phyloP scores from a whole-genome alignment of 2,888 invertebrate genomes.

The Campoplex nolae region DNA sequence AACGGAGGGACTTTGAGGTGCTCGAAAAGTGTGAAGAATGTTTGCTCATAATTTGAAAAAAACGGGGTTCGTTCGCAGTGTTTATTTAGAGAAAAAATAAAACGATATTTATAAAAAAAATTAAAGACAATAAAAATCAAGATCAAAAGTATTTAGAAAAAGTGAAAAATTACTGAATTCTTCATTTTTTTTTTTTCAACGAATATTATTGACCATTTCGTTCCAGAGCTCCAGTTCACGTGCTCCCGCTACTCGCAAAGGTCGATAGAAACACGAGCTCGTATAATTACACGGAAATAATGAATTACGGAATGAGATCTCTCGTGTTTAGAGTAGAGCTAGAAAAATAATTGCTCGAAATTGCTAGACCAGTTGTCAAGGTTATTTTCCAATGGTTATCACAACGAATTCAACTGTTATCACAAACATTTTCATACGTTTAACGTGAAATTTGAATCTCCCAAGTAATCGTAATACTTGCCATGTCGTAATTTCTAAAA shows the following conservation, averaged over 20 bases:
- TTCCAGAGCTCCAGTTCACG: not conserved
- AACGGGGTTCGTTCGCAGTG: not conserved
- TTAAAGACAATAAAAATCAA: not conserved
- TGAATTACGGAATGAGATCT: not conserved
- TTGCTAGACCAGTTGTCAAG: not conserved
- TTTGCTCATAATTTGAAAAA: not conserved
- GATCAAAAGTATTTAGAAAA: not conserved
- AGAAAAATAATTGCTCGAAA: slow-evolving; percentile 13
- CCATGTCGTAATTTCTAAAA: not conserved
- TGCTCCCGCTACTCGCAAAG: not conserved
- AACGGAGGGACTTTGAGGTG: slow-evolving; percentile 22
- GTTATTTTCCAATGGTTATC: not conserved
- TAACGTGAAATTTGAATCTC: not conserved
- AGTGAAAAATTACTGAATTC: not conserved
- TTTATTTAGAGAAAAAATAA: not conserved
- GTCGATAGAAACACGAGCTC: not conserved
- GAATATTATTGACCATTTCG: not conserved
- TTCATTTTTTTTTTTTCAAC: not conserved
- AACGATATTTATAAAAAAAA: not conserved
- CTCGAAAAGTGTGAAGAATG: not conserved
- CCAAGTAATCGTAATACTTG: slow-evolving; percentile 1
- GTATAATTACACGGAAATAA: slow-evolving; percentile 1
- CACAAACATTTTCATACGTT: not conserved
- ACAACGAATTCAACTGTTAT: slow-evolving; percentile 5
- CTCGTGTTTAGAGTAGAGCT: not conserved